Evolutionary conservation across 2,797 vertebrate genomes (phyloP).

Genomic region (Characodon lateralis): DNA sequence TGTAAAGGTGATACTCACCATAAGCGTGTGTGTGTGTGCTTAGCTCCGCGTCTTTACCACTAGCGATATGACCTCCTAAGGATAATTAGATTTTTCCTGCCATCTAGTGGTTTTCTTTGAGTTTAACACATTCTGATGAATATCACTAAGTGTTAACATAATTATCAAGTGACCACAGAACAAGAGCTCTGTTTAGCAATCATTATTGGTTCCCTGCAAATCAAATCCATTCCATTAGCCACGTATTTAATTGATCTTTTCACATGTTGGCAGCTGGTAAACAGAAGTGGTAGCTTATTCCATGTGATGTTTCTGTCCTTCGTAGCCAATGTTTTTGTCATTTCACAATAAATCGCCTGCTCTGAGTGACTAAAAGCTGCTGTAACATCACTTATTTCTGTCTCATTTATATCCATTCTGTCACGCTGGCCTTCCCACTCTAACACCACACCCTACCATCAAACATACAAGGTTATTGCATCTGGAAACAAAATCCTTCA

Average conservation of each 20-base stretch:
- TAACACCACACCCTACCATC: too few species aligned
- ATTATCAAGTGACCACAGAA: not conserved
- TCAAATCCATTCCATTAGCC: not conserved
- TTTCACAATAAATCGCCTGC: not conserved
- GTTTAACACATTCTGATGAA: not conserved
- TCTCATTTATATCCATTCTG: too few species aligned
- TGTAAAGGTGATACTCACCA: slow-evolving; percentile 10
- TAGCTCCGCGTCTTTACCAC: slow-evolving; percentile 3
- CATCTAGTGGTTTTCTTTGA: slow-evolving; percentile 62
- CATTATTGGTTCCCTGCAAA: not conserved
- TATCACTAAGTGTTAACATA: not conserved
- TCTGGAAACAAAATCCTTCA: not conserved
- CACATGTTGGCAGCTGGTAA: not conserved
- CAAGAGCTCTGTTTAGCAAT: not conserved
- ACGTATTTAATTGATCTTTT: not conserved
- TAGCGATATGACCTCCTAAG: not conserved
- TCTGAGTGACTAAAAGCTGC: not conserved
- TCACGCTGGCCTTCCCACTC: not conserved
- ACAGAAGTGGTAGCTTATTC: not conserved
- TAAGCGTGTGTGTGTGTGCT: not conserved
- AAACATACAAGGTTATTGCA: not conserved
- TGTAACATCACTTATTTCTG: not conserved
- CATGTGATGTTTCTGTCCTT: not conserved
- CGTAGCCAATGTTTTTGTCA: not conserved
- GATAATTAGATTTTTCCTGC: slow-evolving; percentile 46